phyloP scores from a whole-genome alignment of 2,888 invertebrate genomes.

The Tribolium freemani region DNA sequence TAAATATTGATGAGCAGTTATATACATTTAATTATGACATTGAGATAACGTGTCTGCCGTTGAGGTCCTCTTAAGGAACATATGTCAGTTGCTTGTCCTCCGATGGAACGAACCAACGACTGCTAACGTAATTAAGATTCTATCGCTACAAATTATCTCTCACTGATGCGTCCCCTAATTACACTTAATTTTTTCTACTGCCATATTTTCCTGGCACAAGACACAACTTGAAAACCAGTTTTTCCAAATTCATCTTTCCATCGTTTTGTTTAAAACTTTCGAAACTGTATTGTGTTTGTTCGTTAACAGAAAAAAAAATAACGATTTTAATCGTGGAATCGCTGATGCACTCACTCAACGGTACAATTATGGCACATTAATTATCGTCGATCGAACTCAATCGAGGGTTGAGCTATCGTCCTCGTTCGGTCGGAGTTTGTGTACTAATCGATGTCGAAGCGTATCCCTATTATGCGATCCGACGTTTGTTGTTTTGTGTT shows the following conservation, averaged over 20 bases:
- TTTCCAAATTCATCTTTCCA: neutral
- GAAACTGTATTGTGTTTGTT: too few species aligned
- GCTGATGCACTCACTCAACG: constrained; percentile 30
- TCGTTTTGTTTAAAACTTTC: too few species aligned
- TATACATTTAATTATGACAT: constrained; percentile 45
- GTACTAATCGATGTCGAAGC: constrained; percentile 26
- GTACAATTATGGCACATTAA: constrained; percentile 25
- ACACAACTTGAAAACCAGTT: neutral
- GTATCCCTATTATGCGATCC: constrained; percentile 22
- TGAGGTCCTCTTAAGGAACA: constrained; percentile 42
- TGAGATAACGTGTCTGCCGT: constrained; percentile 35
- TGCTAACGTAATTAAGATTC: constrained; percentile 44
- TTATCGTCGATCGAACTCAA: constrained; percentile 28
- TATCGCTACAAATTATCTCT: constrained; percentile 45
- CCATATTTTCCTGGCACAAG: too few species aligned
- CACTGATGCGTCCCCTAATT: constrained; percentile 39
- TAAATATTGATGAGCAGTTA: constrained; percentile 46
- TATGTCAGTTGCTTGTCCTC: constrained; percentile 41
- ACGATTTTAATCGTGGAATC: neutral
- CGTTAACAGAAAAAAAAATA: neutral
- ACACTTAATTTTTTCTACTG: neutral
- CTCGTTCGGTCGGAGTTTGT: constrained; percentile 3
- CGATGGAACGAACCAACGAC: constrained; percentile 26
- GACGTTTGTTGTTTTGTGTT: constrained; percentile 27
- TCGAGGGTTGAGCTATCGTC: constrained; percentile 17